phyloP scores from a whole-genome alignment of 1,140 invertebrate species.

The Pogonomyrmex californicus region DNA sequence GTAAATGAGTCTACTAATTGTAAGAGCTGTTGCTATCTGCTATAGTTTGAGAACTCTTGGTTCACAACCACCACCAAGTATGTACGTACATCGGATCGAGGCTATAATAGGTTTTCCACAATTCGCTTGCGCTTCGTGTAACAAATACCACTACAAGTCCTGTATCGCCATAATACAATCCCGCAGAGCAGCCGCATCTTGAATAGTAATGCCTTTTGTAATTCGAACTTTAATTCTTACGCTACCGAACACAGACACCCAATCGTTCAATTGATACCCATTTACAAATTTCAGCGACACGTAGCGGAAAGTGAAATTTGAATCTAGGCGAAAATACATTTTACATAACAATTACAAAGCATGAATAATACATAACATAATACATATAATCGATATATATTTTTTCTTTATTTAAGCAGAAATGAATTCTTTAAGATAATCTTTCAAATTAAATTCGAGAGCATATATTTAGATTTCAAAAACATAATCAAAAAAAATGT shows the following conservation, averaged over 20 bases:
- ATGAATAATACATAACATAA: neutral
- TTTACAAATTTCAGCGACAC: neutral
- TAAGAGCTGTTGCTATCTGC: constrained; percentile 15
- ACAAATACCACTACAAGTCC: constrained; percentile 35
- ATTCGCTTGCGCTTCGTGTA: constrained; percentile 49
- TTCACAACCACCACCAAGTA: constrained; percentile 26
- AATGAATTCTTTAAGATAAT: neutral
- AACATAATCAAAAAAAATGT: neutral
- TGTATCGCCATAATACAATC: constrained; percentile 31
- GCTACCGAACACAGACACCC: neutral
- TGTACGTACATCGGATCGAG: constrained; percentile 30
- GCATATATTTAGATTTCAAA: neutral
- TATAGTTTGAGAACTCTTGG: constrained; percentile 45
- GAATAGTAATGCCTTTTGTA: constrained; percentile 65
- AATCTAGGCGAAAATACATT: constrained; percentile 2
- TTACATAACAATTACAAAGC: neutral
- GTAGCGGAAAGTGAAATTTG: neutral
- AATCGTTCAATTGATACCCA: neutral
- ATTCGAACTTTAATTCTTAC: constrained; percentile 46
- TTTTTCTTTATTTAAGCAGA: neutral
- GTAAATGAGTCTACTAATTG: constrained; percentile 39
- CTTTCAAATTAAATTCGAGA: neutral
- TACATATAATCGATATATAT: neutral
- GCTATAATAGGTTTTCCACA: constrained; percentile 60
- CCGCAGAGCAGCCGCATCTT: constrained; percentile 22